A percentile compares a stretch with the other conserved stretches of the same genome.
Conservation (phyloP, 2,113 vertebrate species). For the Scatophagus argus region DNA sequence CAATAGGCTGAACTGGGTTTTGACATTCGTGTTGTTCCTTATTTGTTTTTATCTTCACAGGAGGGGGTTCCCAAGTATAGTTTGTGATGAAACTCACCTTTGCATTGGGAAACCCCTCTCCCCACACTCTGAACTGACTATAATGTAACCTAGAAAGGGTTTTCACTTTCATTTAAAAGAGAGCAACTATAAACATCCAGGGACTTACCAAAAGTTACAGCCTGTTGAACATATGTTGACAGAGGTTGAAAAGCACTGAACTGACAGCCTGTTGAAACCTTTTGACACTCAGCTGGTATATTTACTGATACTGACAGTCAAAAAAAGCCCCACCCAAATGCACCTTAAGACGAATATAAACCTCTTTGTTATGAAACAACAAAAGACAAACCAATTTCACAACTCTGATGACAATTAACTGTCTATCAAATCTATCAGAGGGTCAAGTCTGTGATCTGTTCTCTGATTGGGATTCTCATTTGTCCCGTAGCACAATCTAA, state of each 20-base stretch:
- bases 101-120: not conserved
- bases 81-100: not conserved
- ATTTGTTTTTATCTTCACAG: not conserved
- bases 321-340: not conserved
- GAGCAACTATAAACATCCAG: not conserved
- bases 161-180: not conserved
- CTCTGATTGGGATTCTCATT: not conserved
- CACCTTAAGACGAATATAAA: not conserved
- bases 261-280: not conserved
- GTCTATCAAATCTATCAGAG: too few species aligned
- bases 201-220: not conserved
- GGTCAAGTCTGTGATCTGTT: not conserved
- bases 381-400: not conserved
- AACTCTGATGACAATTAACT: not conserved
- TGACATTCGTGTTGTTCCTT: not conserved
- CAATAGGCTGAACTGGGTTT: not conserved
- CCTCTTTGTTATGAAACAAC: not conserved
- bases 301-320: not conserved
- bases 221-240: too few species aligned
- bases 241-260: not conserved
- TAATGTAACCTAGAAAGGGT: not conserved
- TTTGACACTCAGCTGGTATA: not conserved
- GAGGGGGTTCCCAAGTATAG: not conserved
- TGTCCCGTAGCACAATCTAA: not conserved
- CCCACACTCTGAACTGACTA: not conserved